Conservation (phyloP, 1,140 invertebrate genomes). For the Phthorimaea operculella region DNA sequence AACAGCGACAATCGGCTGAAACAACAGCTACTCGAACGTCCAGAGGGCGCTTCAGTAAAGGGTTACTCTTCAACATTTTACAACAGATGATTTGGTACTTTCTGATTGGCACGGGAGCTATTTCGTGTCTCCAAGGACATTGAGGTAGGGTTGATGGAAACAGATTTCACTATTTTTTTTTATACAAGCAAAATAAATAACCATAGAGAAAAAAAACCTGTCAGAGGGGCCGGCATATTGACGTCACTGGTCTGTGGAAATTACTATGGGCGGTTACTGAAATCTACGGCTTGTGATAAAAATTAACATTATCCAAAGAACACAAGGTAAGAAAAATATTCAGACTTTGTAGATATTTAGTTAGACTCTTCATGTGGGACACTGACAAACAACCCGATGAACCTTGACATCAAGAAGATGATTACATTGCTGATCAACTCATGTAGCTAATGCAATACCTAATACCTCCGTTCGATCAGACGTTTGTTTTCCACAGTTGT, state of each 20-base stretch:
- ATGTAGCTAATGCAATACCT: background rate
- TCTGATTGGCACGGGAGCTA: background rate
- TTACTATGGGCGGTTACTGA: too few species aligned
- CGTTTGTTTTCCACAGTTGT: background rate
- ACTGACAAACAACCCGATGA: too few species aligned
- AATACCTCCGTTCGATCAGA: background rate
- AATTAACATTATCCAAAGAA: too few species aligned
- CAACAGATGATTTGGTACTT: background rate
- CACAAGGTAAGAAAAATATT: too few species aligned
- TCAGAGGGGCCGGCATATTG: too few species aligned
- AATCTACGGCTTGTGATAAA: too few species aligned
- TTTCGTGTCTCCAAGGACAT: background rate
- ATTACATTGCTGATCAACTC: background rate
- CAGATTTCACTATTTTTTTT: too few species aligned
- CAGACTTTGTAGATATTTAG: too few species aligned
- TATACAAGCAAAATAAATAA: too few species aligned
- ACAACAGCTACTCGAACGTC: conserved; percentile 3
- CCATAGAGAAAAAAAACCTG: too few species aligned
- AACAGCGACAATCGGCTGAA: background rate
- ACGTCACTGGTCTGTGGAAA: too few species aligned
- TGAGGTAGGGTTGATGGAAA: background rate
- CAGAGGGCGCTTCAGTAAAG: background rate
- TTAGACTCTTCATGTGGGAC: too few species aligned
- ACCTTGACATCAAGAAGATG: background rate
- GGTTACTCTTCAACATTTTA: background rate